phyloP scores from a whole-genome alignment of 2,797 vertebrate genomes.

The Hafferia zeledoni region DNA sequence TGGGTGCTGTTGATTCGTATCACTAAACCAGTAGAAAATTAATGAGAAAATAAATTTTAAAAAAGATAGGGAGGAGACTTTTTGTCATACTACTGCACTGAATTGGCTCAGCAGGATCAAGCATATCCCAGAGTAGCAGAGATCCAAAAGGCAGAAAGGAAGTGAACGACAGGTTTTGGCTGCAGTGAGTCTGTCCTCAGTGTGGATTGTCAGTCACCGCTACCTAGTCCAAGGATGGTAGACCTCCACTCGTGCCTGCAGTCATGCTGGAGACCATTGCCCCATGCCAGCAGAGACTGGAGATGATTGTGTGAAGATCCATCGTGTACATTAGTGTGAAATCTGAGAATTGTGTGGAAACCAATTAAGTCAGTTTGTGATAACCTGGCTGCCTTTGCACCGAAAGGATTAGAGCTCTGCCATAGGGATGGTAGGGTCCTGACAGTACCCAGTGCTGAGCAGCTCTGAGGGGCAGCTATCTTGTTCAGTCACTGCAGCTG shows the following conservation, averaged over 20 bases:
- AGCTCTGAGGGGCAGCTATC: not conserved
- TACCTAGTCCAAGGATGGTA: not conserved
- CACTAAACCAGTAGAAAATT: not conserved
- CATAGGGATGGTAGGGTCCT: not conserved
- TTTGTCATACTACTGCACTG: not conserved
- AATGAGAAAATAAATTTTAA: not conserved
- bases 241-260: accelerated
- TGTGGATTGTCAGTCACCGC: accelerated
- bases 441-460: not conserved
- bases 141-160: not conserved
- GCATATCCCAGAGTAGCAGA: not conserved
- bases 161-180: accelerated
- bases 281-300: not conserved
- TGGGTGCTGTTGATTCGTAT: not conserved
- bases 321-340: not conserved
- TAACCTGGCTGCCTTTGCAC: not conserved
- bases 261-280: not conserved
- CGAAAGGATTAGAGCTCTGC: not conserved
- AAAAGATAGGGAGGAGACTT: accelerated
- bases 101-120: not conserved
- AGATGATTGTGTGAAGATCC: not conserved
- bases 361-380: not conserved
- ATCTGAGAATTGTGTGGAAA: not conserved
- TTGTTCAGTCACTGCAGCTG: not conserved
- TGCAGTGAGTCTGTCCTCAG: accelerated